Conservation (phyloP, 2,113 vertebrate genomes). For the Actenoides hombroni region DNA sequence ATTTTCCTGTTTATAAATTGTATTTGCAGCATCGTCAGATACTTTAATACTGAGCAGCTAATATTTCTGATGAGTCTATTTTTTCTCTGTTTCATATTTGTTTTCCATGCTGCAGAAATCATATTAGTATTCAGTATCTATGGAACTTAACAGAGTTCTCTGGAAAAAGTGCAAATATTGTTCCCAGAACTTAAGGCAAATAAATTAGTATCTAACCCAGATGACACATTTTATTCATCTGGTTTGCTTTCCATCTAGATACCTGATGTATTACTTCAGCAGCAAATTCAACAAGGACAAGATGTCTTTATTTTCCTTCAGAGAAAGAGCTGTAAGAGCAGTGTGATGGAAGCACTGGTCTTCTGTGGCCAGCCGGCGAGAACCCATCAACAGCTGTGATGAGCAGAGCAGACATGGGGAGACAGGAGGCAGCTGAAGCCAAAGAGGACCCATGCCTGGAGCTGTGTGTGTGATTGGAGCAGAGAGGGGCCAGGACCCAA, state of each 20-base stretch:
- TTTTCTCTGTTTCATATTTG: slow-evolving; percentile 1
- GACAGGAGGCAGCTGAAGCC: slow-evolving; percentile 61
- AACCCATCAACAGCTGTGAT: slow-evolving; percentile 63
- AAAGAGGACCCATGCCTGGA: slow-evolving; percentile 59
- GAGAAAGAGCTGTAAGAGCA: slow-evolving; percentile 41
- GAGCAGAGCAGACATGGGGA: slow-evolving; percentile 51
- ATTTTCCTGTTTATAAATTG: slow-evolving; percentile 31
- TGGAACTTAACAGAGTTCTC: neutral
- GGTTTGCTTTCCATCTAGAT: slow-evolving; percentile 66
- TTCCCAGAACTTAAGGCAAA: slow-evolving; percentile 11
- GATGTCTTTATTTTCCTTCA: slow-evolving; percentile 79
- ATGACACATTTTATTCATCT: neutral
- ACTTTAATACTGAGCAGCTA: neutral
- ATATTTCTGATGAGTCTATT: slow-evolving; percentile 16
- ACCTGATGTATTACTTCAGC: slow-evolving; percentile 70
- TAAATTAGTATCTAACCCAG: neutral
- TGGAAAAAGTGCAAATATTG: slow-evolving; percentile 32
- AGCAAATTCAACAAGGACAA: slow-evolving; percentile 71
- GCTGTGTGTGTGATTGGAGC: slow-evolving; percentile 61
- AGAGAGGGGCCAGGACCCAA: slow-evolving; percentile 66
- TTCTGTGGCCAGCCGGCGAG: slow-evolving; percentile 36
- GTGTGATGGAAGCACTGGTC: slow-evolving; percentile 17
- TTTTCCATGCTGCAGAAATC: slow-evolving; percentile 21
- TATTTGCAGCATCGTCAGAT: neutral
- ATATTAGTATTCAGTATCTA: slow-evolving; percentile 21